Conservation (phyloP, 2,797 vertebrate genomes). For the Sebastes nivosus region DNA sequence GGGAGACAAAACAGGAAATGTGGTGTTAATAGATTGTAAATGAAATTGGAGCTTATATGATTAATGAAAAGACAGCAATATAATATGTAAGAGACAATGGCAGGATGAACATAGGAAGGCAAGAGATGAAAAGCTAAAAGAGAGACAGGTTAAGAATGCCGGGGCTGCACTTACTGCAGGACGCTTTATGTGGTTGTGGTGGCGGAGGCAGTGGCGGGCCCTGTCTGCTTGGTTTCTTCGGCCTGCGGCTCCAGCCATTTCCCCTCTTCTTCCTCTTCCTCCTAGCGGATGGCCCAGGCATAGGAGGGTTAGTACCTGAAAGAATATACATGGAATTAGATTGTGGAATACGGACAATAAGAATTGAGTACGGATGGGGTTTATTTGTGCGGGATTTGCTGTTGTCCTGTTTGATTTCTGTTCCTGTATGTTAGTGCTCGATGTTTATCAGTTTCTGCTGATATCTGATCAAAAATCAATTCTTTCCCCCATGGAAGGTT, state of each 20-base stretch:
- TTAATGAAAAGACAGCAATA: constrained; percentile 10
- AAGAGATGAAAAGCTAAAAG: neutral
- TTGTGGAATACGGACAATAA: neutral
- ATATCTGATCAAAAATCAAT: neutral
- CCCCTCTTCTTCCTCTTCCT: constrained; percentile 78
- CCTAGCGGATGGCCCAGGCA: constrained; percentile 36
- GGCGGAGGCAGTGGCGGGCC: constrained; percentile 32
- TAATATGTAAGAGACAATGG: constrained; percentile 9
- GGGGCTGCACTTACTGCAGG: constrained; percentile 85
- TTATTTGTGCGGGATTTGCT: neutral
- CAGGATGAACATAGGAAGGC: neutral
- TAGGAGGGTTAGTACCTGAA: constrained; percentile 71
- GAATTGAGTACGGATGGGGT: neutral
- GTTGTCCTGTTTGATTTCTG: neutral
- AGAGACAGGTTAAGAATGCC: neutral
- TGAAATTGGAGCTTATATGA: neutral
- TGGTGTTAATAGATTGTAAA: constrained; percentile 9
- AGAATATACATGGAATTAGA: constrained; percentile 10
- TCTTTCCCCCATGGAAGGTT: neutral
- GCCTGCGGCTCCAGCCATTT: constrained; percentile 70
- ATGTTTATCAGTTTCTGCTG: neutral
- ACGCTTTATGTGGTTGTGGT: constrained; percentile 78
- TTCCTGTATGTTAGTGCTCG: neutral
- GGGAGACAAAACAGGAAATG: constrained; percentile 21
- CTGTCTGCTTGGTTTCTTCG: constrained; percentile 59